Evolutionary conservation across 2,113 vertebrate species (phyloP).

Genomic region (Rhea pennata): DNA sequence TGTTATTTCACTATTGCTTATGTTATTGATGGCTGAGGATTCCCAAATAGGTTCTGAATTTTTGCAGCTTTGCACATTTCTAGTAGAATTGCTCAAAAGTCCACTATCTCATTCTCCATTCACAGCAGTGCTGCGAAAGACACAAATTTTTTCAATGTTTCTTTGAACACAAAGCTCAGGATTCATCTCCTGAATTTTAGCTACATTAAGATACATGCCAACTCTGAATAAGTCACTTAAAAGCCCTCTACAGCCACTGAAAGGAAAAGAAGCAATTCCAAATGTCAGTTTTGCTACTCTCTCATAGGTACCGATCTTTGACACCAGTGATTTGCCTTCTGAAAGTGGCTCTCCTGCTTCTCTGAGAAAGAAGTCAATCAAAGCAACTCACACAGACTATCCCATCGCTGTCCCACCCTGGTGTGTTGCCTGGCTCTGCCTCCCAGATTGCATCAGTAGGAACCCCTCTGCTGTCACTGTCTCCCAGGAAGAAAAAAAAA

Average conservation of each 20-base stretch:
- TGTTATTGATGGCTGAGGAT: constrained; percentile 70
- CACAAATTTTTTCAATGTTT: not conserved
- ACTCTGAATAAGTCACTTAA: not conserved
- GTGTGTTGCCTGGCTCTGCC: not conserved
- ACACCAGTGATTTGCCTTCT: not conserved
- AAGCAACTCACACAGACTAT: not conserved
- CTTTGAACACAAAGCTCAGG: not conserved
- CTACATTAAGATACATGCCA: not conserved
- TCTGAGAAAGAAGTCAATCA: not conserved
- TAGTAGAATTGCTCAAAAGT: constrained; percentile 24
- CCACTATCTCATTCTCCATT: not conserved
- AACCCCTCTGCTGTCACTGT: not conserved
- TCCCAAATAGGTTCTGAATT: constrained; percentile 54
- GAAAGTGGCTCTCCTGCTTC: not conserved
- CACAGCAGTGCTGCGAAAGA: not conserved
- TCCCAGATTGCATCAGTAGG: accelerated
- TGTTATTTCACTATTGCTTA: constrained; percentile 63
- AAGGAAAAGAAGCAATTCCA: not conserved
- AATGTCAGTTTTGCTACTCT: not conserved
- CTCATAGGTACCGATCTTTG: not conserved
- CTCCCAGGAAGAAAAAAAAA: not conserved
- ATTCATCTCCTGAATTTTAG: not conserved
- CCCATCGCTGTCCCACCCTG: not conserved
- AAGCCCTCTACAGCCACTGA: not conserved
- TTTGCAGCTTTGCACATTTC: constrained; percentile 69